Base-by-base conservation (phyloP, 2,888 invertebrate genomes). In the Epirrhoe tristata region DNA sequence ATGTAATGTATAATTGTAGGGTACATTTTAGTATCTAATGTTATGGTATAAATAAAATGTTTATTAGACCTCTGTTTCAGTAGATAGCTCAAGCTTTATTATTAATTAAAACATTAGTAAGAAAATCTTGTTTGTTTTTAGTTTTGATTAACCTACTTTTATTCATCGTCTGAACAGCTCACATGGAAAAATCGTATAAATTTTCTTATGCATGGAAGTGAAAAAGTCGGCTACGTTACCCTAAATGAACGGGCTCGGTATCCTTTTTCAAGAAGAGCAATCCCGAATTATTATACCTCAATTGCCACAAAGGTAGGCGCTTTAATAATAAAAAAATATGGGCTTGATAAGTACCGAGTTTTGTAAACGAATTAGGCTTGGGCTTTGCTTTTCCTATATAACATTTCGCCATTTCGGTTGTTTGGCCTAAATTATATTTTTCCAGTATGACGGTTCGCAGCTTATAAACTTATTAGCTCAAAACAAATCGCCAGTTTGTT, bases 1-100 rank as follows among this genome's bases (percentile, higher is more conserved):
- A 76, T 78, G 71, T 65, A 72, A 72, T 69, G 65, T 71, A 73
- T 72, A 74, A 75, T 74, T 73, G 70, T 62, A 31, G 43, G 54
- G 50, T 51, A 54, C 64, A 57, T 65, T 63, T 64, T 7, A 66
- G 53, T 58, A 34, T 58, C 63, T 24, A 50, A 63, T 43, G 59
- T 43, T 34, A 34, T 24, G 24, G 24, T 24, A 43, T 10, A 43
- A 43, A 43, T 43, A 10, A 43, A 43, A 43, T 43, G 12, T 43
- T 43, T 46, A 46, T 46, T 24, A 24, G 24, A 24, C 7, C 7
- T 16, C 14, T 16, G 39, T 12, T 12, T 43, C 4, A 43, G 8
- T 12, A 43, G 39, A 12, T 4, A 43, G 12, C 10, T 12, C 39
- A 43, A 43, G 39, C 39, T 5, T 12, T 36, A 12, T 12, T 12